Base-by-base conservation (phyloP, 2,888 invertebrate species). In the Cecidostiba fungosa region DNA sequence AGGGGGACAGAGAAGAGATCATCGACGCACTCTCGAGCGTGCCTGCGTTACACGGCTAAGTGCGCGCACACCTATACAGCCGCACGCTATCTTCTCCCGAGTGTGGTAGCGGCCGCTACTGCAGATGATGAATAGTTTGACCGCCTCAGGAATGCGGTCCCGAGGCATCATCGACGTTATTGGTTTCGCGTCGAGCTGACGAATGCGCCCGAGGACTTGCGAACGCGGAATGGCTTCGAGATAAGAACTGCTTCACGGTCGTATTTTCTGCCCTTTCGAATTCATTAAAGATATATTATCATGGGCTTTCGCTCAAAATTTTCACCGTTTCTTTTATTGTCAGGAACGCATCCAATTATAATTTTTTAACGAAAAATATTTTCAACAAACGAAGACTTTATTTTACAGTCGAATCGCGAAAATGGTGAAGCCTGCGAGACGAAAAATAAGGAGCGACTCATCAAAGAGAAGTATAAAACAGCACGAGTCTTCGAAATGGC, bases 61-160 rank as follows among this genome's bases (percentile, higher is more conserved):
- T 69, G 74, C 69, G 62, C 39, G 19, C 78, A 72, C 87, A 83
- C 87, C 84, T 87, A 86, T 85, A 74, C 80, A 85, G 70, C 12
- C 36, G 87, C 86, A 85, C 86, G 84, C 87, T 85, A 80, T 77
- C 87, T 86, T 87, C 84, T 86, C 87, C 83, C 47, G 81, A 19
- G 78, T 29, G 70, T 39, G 59, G 70, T 47, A 62, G 36, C 54
- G 85, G 85, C n/a, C 72, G 54, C 43, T 32, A 14, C 50, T 26
- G 82, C 83, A 12, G 66, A 89, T 92, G 92, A 92, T 91, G 90
- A 91, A 92, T 92, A 89, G 90, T 90, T 89, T 86, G 88, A 86
- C 88, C 89, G 87, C 86, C 85, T 82, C 78, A 88, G 91, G 91
- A 92, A 92, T 92, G 91, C 89, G 87, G 89, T 88, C 89, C 87